phyloP scores from a whole-genome alignment of 1,140 invertebrate species.

The Onthophagus taurus region DNA sequence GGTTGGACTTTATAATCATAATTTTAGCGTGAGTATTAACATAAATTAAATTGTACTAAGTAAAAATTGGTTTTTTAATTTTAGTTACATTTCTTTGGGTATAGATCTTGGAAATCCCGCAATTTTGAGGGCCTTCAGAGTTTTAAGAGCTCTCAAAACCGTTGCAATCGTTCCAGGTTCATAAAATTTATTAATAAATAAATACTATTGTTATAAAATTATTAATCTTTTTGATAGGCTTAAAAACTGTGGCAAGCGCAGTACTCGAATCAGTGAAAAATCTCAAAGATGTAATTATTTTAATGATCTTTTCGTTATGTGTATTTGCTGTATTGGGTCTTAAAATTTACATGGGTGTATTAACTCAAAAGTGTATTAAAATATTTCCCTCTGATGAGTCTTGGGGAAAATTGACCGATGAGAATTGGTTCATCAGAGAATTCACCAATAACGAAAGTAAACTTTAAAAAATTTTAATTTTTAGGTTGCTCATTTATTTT shows the following conservation, averaged over 20 bases:
- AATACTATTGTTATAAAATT: background rate
- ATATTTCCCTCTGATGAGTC: slow-evolving; percentile 79
- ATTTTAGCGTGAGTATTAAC: slow-evolving; percentile 96
- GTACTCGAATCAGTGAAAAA: slow-evolving; percentile 99
- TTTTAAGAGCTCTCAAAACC: slow-evolving; percentile 97
- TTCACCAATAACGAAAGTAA: slow-evolving; percentile 75
- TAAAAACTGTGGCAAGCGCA: slow-evolving; percentile 99
- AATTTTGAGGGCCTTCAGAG: slow-evolving; percentile 96
- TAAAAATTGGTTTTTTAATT: slow-evolving; percentile 3
- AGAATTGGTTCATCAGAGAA: slow-evolving; percentile 67
- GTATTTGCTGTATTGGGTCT: slow-evolving; percentile 97
- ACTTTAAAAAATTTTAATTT: slow-evolving; percentile 30
- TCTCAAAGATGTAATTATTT: slow-evolving; percentile 97
- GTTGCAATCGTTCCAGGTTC: slow-evolving; percentile 98
- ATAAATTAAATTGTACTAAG: slow-evolving; percentile 17
- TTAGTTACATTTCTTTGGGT: slow-evolving; percentile 99
- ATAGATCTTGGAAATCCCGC: slow-evolving; percentile 97
- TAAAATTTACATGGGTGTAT: slow-evolving; percentile 96
- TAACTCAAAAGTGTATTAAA: slow-evolving; percentile 93
- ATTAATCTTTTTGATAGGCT: slow-evolving; percentile 58
- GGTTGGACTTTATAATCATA: slow-evolving; percentile 99
- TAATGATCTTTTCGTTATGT: slow-evolving; percentile 96
- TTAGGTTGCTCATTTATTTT: background rate
- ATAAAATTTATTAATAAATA: background rate
- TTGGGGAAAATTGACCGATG: slow-evolving; percentile 75